Percentiles rank a stretch among this genome's conserved stretches.
Conservation (phyloP, 1,140 invertebrate species). For the Armadillidium nasatum region DNA sequence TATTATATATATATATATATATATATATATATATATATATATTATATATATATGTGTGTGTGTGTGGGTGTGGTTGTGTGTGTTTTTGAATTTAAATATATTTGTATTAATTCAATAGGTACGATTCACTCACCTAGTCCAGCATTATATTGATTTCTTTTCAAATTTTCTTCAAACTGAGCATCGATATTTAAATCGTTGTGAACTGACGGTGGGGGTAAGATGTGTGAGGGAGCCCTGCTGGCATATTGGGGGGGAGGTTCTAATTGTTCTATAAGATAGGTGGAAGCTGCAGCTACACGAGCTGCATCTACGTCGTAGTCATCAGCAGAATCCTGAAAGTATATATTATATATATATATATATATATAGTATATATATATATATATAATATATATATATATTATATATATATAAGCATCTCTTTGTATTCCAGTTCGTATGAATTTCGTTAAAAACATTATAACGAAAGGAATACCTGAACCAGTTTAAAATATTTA, state of each 20-base stretch:
- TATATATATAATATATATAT: neutral
- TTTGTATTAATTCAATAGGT: no score
- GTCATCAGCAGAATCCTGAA: constrained; percentile 39
- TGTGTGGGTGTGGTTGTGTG: no score
- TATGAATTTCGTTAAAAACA: neutral
- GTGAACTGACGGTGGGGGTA: constrained; percentile 32
- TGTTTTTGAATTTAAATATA: no score
- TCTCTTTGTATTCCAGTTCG: neutral
- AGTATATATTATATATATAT: constrained; percentile 4
- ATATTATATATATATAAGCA: neutral
- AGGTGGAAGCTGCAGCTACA: constrained; percentile 34
- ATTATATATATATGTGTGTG: no score
- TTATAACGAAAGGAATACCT: no score
- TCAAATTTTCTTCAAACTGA: constrained; percentile 35
- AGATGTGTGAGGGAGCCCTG: constrained; percentile 33
- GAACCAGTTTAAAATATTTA: no score
- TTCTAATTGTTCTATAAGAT: constrained; percentile 43
- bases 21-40: no score
- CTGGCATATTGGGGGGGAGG: constrained; percentile 42
- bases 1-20: neutral
- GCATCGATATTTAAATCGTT: constrained; percentile 35
- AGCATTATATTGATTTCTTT: constrained; percentile 36
- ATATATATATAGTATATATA: neutral
- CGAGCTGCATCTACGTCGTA: constrained; percentile 36
- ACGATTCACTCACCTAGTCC: constrained; percentile 31